Evolutionary conservation across 2,888 invertebrate species (phyloP).

Genomic region (Melinaea marsaeus): DNA sequence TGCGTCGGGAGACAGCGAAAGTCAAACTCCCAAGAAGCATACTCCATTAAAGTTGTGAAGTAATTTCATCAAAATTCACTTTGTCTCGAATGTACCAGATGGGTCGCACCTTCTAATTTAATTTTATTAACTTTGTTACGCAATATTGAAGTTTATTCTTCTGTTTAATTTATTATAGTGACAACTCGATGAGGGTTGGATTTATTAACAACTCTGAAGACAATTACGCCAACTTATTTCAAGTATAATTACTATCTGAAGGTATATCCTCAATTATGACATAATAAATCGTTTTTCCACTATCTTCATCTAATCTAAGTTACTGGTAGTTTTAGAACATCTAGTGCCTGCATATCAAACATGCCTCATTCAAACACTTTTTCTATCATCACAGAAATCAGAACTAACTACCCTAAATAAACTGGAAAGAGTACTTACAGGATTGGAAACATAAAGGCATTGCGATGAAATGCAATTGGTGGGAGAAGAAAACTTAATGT

Average conservation of each 20-base stretch:
- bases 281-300: too few species aligned
- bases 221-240: conserved; percentile 14
- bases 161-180: conserved; percentile 39
- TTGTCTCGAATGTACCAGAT: conserved; percentile 66
- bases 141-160: conserved; percentile 62
- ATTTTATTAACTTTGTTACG: conserved; percentile 68
- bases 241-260: neutral
- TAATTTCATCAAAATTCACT: conserved; percentile 74
- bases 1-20: conserved; percentile 31
- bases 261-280: neutral
- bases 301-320: too few species aligned
- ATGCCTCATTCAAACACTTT: too few species aligned
- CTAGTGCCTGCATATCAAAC: too few species aligned
- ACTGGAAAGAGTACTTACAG: too few species aligned
- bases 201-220: conserved; percentile 16
- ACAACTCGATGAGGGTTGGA: conserved; percentile 31
- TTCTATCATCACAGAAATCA: too few species aligned
- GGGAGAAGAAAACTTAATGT: too few species aligned
- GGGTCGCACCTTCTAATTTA: conserved; percentile 67
- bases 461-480: too few species aligned
- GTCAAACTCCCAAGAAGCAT: conserved; percentile 44
- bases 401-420: too few species aligned
- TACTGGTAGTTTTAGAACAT: too few species aligned
- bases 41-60: conserved; percentile 69
- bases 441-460: too few species aligned